Base-by-base conservation (phyloP, 2,113 vertebrate genomes). In the Scatophagus argus region DNA sequence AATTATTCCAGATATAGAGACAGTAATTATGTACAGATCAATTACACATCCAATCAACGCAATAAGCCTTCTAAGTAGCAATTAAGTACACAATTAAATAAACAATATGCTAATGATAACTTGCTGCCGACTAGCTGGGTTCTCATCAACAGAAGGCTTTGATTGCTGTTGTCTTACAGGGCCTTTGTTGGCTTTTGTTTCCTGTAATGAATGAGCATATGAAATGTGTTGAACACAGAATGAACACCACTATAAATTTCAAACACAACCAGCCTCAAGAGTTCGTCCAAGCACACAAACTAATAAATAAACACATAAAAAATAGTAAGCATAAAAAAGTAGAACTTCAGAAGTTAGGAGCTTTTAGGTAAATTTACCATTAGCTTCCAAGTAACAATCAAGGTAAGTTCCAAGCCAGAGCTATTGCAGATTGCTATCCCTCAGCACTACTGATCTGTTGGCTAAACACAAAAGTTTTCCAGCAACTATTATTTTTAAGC, bases 81-180 rank as follows among this genome's bases (percentile, higher is more conserved):
- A 80, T 84, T 86, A 83, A 68, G 58, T 63, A 9, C 34, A 77
- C 64, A 77, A 71, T 84, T 65, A 74, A 79, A 84, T 84, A 56
- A 85, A 85, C 71, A 81, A 82, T 77, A 84, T 38, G 68, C 75
- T 88, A 84, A 89, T 29, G 43, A 88, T 82, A 59, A 3, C 3
- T 61, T 21, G 41, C 81, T 68, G 72, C 72, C 76, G 69, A 75
- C 43, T 56, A 43, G 49, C 59, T 61, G 44, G 62, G 32, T 85
- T 72, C 51, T 72, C 62, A 64, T 84, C 46, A 73, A 51, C 78
- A 77, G 36, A 16, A 12, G 39, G 62, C 58, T 79, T 62, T 79
- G 60, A 82, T 58, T 67, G 55, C 78, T 66, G 31, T 11, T 62
- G 31, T 44, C 19, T 12, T 65, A 5, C 47, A 38, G 12, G 43